Evolutionary conservation across 2,797 vertebrate species (phyloP), one percentile per base, ranked within the genome.

Genomic region (Melanotaenia maccullochi): DNA sequence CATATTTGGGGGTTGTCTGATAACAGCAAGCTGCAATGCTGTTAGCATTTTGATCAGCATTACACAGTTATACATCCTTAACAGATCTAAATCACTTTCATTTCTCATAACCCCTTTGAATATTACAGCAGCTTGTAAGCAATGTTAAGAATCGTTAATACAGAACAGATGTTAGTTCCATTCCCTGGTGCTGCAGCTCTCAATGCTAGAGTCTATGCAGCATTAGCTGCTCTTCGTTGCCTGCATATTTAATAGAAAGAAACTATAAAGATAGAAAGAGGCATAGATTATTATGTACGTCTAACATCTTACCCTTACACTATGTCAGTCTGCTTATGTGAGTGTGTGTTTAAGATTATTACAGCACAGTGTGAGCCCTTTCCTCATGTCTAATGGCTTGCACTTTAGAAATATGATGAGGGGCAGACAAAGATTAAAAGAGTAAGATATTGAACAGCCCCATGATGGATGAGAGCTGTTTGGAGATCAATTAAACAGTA

Each of bases 401-500:
- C 84, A 81, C 82, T 76, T 83, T 68, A 79, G 73, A 85, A 91
- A 90, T 88, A 91, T 93, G 93, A 95, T 91, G 79, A 79, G 78
- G 79, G 85, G 68, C 69, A 75, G 42, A 65, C 61, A 35, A 71
- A 91, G 90, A 91, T 94, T 92, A 91, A 92, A 87, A 85, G 81
- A 81, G 75, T 70, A 86, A 85, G 60, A 84, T 92, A 92, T 91
- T 90, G 90, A 93, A 88, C 87, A 76, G 78, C 58, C 67, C 9
- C 76, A 82, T 94, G 88, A 94, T 94, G 92, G 91, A 96, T 95
- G 92, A 86, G 85, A 59, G 60, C 87, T 91, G 91, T 90, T 90
- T 86, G 76, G 87, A 83, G 91, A 95, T 94, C 92, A 94, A 86
- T 94, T 92, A 93, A 93, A 94, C 87, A 92, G 89, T 92, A 91